These are phyloP conservation scores for Platysternon megacephalum DNA, from an alignment of 2,113 vertebrate genomes.

Conservation along the genomic window DNA sequence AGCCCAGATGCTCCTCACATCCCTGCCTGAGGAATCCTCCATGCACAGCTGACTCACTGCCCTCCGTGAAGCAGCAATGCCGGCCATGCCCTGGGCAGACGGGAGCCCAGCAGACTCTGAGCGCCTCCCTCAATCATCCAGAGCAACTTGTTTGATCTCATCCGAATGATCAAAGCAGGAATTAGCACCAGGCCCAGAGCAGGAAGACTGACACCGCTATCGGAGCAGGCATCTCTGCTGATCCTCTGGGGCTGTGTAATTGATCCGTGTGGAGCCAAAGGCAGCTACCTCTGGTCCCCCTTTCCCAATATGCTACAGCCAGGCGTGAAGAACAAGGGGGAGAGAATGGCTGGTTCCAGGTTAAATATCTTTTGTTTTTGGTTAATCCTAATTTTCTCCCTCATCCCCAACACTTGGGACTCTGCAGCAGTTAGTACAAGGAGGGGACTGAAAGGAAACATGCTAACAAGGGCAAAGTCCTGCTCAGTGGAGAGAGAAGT, in stretches of 20 bases:
- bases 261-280: not conserved
- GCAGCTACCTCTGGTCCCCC: not conserved
- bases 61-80: not conserved
- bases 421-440: not conserved
- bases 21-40: not conserved
- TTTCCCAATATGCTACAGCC: not conserved
- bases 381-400: not conserved
- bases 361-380: not conserved
- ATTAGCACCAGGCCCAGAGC: not conserved
- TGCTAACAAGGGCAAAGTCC: not conserved
- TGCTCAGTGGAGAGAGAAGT: not conserved
- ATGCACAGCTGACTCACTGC: not conserved
- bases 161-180: not conserved
- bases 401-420: not conserved
- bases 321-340: not conserved
- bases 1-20: not conserved
- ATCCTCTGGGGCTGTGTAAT: not conserved
- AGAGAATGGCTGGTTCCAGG: not conserved
- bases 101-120: not conserved
- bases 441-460: not conserved
- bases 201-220: not conserved
- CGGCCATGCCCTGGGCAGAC: not conserved
- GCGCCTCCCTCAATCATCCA: not conserved
- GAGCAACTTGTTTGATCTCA: not conserved
- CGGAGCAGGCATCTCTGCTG: not conserved